Conservation (phyloP, 2,888 invertebrate species). For the Lapara coniferarum region DNA sequence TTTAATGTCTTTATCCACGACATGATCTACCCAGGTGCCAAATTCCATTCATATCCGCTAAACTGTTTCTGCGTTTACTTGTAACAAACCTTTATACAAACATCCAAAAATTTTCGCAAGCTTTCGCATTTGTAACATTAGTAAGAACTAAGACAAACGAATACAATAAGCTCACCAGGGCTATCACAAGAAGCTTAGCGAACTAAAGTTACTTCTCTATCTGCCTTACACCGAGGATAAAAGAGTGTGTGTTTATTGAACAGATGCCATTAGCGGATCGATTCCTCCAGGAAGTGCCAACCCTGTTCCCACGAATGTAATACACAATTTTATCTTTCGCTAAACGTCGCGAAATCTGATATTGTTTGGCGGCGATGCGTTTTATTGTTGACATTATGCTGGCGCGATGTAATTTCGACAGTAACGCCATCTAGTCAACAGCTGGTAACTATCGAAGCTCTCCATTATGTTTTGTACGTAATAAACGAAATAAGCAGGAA, state of each 20-base stretch:
- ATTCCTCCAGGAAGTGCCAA: background rate
- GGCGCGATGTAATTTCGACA: conserved; percentile 51
- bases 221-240: no score
- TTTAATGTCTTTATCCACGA: no score
- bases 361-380: conserved; percentile 34
- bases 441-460: conserved; percentile 46
- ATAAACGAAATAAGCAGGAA: conserved; percentile 34
- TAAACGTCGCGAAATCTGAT: conserved; percentile 19
- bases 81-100: no score
- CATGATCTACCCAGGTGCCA: no score
- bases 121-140: no score
- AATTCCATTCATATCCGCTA: no score
- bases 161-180: no score
- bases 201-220: no score
- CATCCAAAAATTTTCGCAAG: no score
- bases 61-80: no score
- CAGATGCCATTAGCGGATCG: background rate
- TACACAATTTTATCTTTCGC: background rate
- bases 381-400: conserved; percentile 46
- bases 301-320: background rate
- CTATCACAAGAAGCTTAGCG: no score
- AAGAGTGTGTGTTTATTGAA: background rate
- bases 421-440: conserved; percentile 42
- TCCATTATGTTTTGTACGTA: conserved; percentile 33
- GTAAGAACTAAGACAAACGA: no score